These are phyloP conservation scores for Centrocercus urophasianus DNA, from an alignment of 2,113 vertebrate genomes.

Conservation along the genomic window DNA sequence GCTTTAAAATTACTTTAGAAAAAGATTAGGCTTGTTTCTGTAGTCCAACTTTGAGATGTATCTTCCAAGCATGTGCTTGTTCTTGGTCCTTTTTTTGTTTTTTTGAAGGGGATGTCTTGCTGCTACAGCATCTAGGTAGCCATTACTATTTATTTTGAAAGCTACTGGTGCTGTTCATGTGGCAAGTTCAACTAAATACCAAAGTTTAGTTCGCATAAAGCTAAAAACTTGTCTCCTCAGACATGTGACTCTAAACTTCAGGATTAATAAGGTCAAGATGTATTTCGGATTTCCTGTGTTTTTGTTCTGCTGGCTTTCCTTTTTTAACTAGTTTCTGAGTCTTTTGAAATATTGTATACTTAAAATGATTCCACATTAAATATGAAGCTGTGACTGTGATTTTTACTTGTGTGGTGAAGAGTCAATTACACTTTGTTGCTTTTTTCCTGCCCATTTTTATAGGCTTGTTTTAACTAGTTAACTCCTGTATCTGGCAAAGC, in stretches of 20 bases:
- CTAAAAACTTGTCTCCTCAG: background rate
- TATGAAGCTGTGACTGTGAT: slow-evolving; percentile 65
- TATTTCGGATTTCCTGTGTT: slow-evolving; percentile 54
- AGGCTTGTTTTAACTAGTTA: background rate
- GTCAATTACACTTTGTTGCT: background rate
- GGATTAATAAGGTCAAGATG: slow-evolving; percentile 49
- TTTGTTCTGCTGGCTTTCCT: slow-evolving; percentile 50
- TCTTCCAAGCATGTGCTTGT: slow-evolving; percentile 6
- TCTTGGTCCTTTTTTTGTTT: background rate
- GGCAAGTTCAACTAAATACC: slow-evolving; percentile 51
- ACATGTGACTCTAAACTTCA: slow-evolving; percentile 19
- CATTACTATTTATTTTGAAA: slow-evolving; percentile 57
- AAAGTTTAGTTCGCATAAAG: slow-evolving; percentile 40
- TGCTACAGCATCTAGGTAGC: slow-evolving; percentile 17
- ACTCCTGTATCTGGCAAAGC: background rate
- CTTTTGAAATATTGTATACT: slow-evolving; percentile 64
- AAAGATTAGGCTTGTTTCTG: background rate
- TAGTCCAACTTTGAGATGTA: background rate
- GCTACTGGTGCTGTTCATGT: slow-evolving; percentile 59
- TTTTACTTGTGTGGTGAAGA: slow-evolving; percentile 44
- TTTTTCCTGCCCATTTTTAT: background rate
- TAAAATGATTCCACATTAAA: slow-evolving; percentile 72
- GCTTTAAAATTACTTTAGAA: background rate
- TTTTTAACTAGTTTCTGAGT: slow-evolving; percentile 57
- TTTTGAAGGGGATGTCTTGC: background rate